Conservation (phyloP, 1,140 invertebrate species). For the Drosophila dunni region DNA sequence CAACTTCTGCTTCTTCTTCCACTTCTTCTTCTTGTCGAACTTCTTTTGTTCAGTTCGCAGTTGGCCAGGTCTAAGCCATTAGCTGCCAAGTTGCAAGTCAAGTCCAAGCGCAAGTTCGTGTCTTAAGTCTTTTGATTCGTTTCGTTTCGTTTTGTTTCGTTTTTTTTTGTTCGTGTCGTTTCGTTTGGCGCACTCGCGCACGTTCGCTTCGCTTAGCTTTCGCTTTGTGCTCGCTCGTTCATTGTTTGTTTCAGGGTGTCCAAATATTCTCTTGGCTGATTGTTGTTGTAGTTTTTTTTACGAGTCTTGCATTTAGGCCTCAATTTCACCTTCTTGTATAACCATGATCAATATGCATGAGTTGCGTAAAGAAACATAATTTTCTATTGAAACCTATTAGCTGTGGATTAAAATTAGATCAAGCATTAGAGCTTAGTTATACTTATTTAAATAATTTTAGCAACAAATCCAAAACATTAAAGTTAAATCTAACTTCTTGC, state of each 20-base stretch:
- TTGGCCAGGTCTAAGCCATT: conserved; percentile 14
- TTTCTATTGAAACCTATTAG: background rate
- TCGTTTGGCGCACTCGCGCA: conserved; percentile 66
- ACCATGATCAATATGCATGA: conserved; percentile 20
- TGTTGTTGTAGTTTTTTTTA: background rate
- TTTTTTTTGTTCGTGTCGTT: too few species aligned
- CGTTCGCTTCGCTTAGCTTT: conserved; percentile 69
- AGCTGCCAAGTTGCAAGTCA: conserved; percentile 49
- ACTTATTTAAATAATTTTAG: too few species aligned
- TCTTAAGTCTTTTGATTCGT: conserved; percentile 62
- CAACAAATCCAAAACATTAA: too few species aligned
- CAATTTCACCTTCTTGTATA: conserved; percentile 53
- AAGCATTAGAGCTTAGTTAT: background rate
- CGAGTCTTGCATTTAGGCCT: conserved; percentile 28
- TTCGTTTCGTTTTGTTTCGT: too few species aligned
- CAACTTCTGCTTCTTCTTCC: conserved; percentile 71
- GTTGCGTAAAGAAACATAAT: conserved; percentile 45
- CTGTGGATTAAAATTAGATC: too few species aligned
- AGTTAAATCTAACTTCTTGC: too few species aligned
- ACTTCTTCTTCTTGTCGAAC: conserved; percentile 58
- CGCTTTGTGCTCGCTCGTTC: conserved; percentile 65
- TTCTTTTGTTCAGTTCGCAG: conserved; percentile 54
- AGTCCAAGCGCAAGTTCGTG: conserved; percentile 52
- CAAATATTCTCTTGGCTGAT: conserved; percentile 26
- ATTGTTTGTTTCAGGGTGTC: conserved; percentile 25